Conservation (phyloP, 30 jellyfish, hydroid and myxozoan species). For the Chrysaora quinquecirrha region DNA sequence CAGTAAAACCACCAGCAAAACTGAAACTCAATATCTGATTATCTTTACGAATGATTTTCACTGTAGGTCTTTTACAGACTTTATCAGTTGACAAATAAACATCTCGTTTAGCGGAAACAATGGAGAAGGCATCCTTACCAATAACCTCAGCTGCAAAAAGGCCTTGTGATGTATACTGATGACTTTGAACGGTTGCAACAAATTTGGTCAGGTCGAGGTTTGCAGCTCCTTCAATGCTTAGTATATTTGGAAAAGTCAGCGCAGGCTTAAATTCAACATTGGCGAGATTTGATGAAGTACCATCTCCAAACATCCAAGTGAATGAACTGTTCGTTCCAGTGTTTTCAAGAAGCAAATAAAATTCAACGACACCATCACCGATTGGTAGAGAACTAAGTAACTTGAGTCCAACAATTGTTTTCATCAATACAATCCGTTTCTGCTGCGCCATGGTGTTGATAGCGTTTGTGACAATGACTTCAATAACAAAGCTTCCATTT, state of each 20-base stretch:
- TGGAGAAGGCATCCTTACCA: slow-evolving; percentile 18
- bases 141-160: slow-evolving; percentile 2
- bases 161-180: slow-evolving; percentile 15
- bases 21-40: not conserved
- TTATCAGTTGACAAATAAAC: slow-evolving; percentile 18
- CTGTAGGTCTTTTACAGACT: slow-evolving; percentile 38
- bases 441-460: not conserved
- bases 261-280: slow-evolving; percentile 15
- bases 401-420: slow-evolving; percentile 22
- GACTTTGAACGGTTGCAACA: not conserved
- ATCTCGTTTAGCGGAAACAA: slow-evolving; percentile 17
- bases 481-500: slow-evolving; percentile 18
- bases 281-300: not conserved
- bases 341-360: slow-evolving; percentile 35
- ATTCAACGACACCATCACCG: not conserved
- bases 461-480: slow-evolving; percentile 17
- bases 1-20: slow-evolving; percentile 35
- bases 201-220: slow-evolving; percentile 2
- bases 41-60: slow-evolving; percentile 1
- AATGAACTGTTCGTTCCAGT: slow-evolving; percentile 9
- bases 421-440: not conserved
- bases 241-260: slow-evolving; percentile 4
- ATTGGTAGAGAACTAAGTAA: slow-evolving; percentile 16
- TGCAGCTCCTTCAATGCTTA: slow-evolving; percentile 1
- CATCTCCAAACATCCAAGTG: slow-evolving; percentile 54